Evolutionary conservation across 2,888 invertebrate genomes (phyloP), one percentile per base, ranked within the genome.

Genomic region (Drosophila bunnanda): DNA sequence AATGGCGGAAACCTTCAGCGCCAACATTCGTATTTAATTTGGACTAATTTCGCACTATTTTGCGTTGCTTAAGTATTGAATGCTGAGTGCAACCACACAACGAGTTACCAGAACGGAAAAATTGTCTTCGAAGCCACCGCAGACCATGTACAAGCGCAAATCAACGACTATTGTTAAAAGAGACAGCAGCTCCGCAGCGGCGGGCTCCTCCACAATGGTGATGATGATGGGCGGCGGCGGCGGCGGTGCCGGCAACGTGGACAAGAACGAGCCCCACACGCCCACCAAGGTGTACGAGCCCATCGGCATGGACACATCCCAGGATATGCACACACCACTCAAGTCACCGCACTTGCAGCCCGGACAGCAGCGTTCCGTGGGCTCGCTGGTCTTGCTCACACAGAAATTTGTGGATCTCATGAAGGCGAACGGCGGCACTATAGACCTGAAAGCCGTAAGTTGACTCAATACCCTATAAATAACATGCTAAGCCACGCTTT

Each of bases 1-100:
- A 91, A 91, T 92, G 92, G 92, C 92, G 91, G 91, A 89, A 86
- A 77, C 82, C 89, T 84, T 86, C 81, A 90, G 89, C 83, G 84
- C 89, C 87, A 85, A 87, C 81, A 88, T 86, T 87, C 70, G 79
- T 81, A 87, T 89, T 89, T 89, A 83, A 86, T 89, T 90, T 81
- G 75, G 71, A 78, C 64, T 77, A 59, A 60, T 77, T 72, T 78
- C 77, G 60, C 65, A 58, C 50, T 75, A 56, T 60, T 73, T 73
- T 50, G 39, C 12, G 41, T 57, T 67, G 46, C 56, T 57, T 12
- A 52, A 66, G 55, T 68, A 65, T 39, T 66, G 65, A 54, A 67
- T 76, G 68, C 43, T 41, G 38, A 73, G 44, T 54, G 39, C 48
- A 61, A 30, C 36, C 57, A 62, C 57, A 48, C 72, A 46, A 65